These are phyloP conservation scores for Tetramorium bicarinatum DNA, from an alignment of 2,888 invertebrate genomes.

Conservation along the genomic window DNA sequence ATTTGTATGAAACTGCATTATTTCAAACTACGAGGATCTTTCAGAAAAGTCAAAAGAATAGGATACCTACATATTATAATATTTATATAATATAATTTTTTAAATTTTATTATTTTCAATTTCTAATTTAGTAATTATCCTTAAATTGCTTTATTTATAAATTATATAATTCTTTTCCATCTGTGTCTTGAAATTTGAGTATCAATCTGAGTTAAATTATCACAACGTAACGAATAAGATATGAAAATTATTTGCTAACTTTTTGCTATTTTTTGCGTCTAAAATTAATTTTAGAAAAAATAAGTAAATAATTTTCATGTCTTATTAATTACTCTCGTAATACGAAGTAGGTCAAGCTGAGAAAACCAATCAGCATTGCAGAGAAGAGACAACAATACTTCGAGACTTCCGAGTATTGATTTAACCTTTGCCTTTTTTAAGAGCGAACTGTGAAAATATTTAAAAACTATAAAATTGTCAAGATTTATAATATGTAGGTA, in stretches of 20 bases:
- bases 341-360: too few species aligned
- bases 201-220: not conserved
- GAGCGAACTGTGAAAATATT: not conserved
- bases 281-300: too few species aligned
- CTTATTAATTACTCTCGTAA: too few species aligned
- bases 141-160: not conserved
- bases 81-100: not conserved
- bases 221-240: too few species aligned
- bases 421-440: too few species aligned
- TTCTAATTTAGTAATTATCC: not conserved
- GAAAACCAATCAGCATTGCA: too few species aligned
- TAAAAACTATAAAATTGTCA: not conserved
- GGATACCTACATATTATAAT: not conserved
- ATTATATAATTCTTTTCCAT: not conserved
- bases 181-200: not conserved
- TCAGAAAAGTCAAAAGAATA: not conserved
- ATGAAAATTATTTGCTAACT: too few species aligned
- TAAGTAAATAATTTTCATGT: too few species aligned
- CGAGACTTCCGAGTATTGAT: too few species aligned
- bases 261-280: too few species aligned
- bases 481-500: not conserved
- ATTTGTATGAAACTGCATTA: slow-evolving; percentile 10
- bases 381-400: too few species aligned
- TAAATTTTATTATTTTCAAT: not conserved
- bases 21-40: not conserved